Evolutionary conservation across 1,140 invertebrate genomes (phyloP), one percentile per base, ranked within the genome.

Genomic region (Leptinotarsa undecemlineata): DNA sequence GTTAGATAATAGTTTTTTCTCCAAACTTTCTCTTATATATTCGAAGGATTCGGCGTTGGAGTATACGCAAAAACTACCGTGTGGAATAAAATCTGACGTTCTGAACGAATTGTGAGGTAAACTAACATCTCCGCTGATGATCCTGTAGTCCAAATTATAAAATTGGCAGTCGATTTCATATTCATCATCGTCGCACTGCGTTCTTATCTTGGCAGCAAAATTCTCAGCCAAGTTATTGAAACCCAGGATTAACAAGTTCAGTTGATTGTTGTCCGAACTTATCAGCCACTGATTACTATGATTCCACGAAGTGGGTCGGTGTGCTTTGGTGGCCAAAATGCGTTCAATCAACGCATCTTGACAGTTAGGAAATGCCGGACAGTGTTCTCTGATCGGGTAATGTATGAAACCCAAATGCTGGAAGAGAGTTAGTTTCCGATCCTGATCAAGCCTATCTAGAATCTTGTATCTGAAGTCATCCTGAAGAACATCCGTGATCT

Each of bases 341-440:
- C 92, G 86, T 85, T 93, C 93, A 79, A 95, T 92, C n/a, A 94
- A 84, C 68, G 90, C 90, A 85, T 98, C 97, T 86, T 97, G 93
- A 85, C 96, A 98, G 86, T 94, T 93, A 72, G 92, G 90, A 86
- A 92, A 95, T 60, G 94, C 94, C 21, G 95, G 96, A 85, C 97
- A 99, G 84, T 97, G 95, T 85, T 98, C 96, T 48, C 94, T 87
- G 82, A 96, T 95, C 15, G 97, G 96, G 86, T 95, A 96, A 86
- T 99, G 96, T 64, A 99, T 93, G 87, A 98, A 99, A 68, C 96
- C 96, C 33, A 98, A 87, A 86, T 98, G 97, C 84, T 97, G 96
- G 76, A 98, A 95, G 26, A 99, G 87, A 90, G 98, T 96, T 73
- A 98, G 87, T 82, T 96, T 96, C 76, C 97, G 87, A 82, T 98